These are phyloP conservation scores for Alsophila aescularia DNA, from an alignment of 2,888 invertebrate species.

Conservation along the genomic window DNA sequence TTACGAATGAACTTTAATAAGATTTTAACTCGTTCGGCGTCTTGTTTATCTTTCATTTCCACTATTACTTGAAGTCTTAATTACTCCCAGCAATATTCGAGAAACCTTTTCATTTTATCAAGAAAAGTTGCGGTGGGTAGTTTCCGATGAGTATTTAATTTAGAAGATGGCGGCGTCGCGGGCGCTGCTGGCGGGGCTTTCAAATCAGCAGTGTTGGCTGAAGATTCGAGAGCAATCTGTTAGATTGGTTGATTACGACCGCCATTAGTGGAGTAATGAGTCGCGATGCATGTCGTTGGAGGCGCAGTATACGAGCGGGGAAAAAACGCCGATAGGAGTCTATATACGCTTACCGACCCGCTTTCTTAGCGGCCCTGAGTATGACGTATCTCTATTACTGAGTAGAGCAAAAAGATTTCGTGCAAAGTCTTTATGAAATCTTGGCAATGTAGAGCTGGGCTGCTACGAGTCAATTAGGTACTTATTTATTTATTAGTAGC, in stretches of 20 bases:
- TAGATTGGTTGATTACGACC: constrained; percentile 83
- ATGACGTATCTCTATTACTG: too few relatives aligned
- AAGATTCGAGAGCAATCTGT: constrained; percentile 83
- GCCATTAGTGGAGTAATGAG: constrained; percentile 83
- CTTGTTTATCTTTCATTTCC: constrained; percentile 25
- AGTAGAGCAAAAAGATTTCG: too few relatives aligned
- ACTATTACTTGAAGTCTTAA: constrained; percentile 33
- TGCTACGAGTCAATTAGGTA: too few relatives aligned
- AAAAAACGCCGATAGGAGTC: constrained; percentile 24
- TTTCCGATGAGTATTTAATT: constrained; percentile 61
- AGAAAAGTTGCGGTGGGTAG: constrained; percentile 34
- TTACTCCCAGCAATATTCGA: constrained; percentile 34
- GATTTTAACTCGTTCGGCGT: constrained; percentile 11
- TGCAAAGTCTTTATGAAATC: too few relatives aligned
- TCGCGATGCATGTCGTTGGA: constrained; percentile 75
- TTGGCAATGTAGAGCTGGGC: too few relatives aligned
- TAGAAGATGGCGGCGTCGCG: constrained; percentile 63
- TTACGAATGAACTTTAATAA: constrained; percentile 20
- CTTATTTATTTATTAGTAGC: too few relatives aligned
- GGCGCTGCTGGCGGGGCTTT: constrained; percentile 61
- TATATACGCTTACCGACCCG: too few relatives aligned
- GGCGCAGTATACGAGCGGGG: constrained; percentile 53
- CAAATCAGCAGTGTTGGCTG: constrained; percentile 73
- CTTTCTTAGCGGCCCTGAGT: too few relatives aligned
- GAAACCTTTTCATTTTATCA: constrained; percentile 36